phyloP scores from a whole-genome alignment of 2,113 vertebrate species.

The Leptobrachium ailaonicum region DNA sequence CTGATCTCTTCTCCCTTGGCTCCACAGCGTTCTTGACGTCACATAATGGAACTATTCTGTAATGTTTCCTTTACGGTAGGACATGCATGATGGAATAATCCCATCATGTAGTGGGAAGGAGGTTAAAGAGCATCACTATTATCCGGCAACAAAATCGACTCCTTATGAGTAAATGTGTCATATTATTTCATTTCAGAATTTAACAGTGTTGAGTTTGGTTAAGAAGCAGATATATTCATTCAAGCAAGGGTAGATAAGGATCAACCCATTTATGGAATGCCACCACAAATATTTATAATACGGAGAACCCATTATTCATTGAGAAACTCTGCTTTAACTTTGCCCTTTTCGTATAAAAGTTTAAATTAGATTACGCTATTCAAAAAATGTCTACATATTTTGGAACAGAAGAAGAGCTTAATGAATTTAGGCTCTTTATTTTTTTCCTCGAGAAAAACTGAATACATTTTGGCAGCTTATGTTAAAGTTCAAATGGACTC shows the following conservation, averaged over 20 bases:
- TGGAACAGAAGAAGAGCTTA: slow-evolving; percentile 15
- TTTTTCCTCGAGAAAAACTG: background rate
- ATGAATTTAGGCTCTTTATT: slow-evolving; percentile 16
- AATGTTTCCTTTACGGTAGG: no score
- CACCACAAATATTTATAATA: slow-evolving; percentile 12
- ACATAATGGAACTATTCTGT: no score
- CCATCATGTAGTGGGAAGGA: no score
- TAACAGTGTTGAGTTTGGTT: background rate
- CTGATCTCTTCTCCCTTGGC: no score
- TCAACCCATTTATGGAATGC: slow-evolving; percentile 21
- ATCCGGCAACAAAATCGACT: no score
- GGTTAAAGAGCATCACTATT: no score
- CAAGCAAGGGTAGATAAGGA: slow-evolving; percentile 6
- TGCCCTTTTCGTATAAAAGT: slow-evolving; percentile 16
- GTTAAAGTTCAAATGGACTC: slow-evolving; percentile 31
- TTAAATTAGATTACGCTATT: slow-evolving; percentile 39
- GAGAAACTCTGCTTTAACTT: slow-evolving; percentile 38
- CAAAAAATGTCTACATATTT: slow-evolving; percentile 25
- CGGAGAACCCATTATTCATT: slow-evolving; percentile 26
- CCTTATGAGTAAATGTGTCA: no score
- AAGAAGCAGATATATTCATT: slow-evolving; percentile 7
- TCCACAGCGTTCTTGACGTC: no score
- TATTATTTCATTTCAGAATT: no score
- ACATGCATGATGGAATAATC: no score
- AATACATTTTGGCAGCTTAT: slow-evolving; percentile 23